Evolutionary conservation across 1,140 invertebrate species (phyloP).

Genomic region (Drosophila sp.): DNA sequence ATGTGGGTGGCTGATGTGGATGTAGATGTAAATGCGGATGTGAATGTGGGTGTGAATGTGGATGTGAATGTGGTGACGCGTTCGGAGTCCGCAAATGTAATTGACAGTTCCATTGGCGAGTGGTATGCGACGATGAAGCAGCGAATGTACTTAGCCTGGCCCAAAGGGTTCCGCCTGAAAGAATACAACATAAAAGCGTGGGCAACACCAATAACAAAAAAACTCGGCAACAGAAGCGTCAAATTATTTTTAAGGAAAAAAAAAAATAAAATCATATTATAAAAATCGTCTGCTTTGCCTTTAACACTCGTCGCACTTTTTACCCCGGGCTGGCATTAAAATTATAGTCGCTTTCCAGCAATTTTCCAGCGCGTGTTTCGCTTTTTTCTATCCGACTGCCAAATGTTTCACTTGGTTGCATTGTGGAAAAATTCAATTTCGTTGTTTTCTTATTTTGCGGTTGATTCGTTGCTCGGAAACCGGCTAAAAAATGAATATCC

Average conservation of each 20-base stretch:
- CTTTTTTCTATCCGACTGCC: constrained; percentile 24
- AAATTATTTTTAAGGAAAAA: constrained; percentile 56
- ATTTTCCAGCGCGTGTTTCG: constrained; percentile 31
- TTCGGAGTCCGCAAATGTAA: constrained; percentile 61
- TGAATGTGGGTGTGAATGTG: neutral
- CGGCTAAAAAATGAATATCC: constrained; percentile 25
- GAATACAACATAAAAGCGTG: constrained; percentile 3
- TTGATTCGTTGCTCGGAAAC: constrained; percentile 44
- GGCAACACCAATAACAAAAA: constrained; percentile 16
- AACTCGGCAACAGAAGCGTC: constrained; percentile 30
- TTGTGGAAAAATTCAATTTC: constrained; percentile 26
- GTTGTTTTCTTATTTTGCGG: constrained; percentile 42
- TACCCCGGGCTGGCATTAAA: constrained; percentile 38
- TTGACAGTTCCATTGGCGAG: constrained; percentile 75
- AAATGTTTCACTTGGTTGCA: constrained; percentile 44
- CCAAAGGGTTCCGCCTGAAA: constrained; percentile 42
- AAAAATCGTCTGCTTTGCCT: constrained; percentile 18
- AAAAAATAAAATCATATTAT: neutral
- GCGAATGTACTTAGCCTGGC: constrained; percentile 26
- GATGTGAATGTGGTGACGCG: constrained; percentile 9
- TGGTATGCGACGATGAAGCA: constrained; percentile 32
- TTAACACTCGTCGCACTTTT: constrained; percentile 13
- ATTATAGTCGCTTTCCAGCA: constrained; percentile 54
- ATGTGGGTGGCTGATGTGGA: constrained; percentile 54
- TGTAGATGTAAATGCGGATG: constrained; percentile 5